Base-by-base conservation (phyloP, 2,797 vertebrate species). In the Chrosomus eos region DNA sequence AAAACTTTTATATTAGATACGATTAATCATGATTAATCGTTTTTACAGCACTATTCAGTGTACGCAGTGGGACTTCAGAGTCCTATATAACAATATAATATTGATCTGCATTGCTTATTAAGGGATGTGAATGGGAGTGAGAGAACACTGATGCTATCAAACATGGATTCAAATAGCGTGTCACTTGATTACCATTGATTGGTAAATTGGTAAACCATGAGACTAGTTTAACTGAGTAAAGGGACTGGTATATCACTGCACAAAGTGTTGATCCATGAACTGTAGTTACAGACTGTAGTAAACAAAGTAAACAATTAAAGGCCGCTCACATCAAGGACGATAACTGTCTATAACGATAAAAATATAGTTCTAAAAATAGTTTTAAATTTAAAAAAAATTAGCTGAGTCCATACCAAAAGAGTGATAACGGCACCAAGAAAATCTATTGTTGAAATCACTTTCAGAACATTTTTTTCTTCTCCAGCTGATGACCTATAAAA, bases 71-170 rank as follows among this genome's bases (percentile, higher is more conserved):
- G 36, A 11, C 38, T 51, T 72, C 23, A 28, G 26, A 31, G 21
- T 19, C 40, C 36, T 60, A 67, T 77, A 68, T 58, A 67, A 58
- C 38, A 79, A 79, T 87, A 1, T 78, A 58, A 19, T 85, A 85
- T 68, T 33, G 74, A 85, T 82, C 48, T 33, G 36, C 21, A 31
- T 58, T 64, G 28, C 2, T 31, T 70, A 31, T 23, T 48, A 43
- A 62, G 38, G 36, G 21, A 28, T 40, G 36, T 18, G 21, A 28
- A 55, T 1, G 11, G 19, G 28, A 55, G 10, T 67, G 73, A 73
- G 86, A 73, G 66, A 82, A 85, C 76, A 78, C 55, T 48, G 60
- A 78, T 66, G 66, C 23, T 82, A 67, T 87, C 71, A 85, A 85
- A 45, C 18, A 51, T 28, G 4, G 28, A 36, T 74, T 75, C 19